Conservation (phyloP, 2,797 vertebrate species). For the Paramormyrops hopkinsi region DNA sequence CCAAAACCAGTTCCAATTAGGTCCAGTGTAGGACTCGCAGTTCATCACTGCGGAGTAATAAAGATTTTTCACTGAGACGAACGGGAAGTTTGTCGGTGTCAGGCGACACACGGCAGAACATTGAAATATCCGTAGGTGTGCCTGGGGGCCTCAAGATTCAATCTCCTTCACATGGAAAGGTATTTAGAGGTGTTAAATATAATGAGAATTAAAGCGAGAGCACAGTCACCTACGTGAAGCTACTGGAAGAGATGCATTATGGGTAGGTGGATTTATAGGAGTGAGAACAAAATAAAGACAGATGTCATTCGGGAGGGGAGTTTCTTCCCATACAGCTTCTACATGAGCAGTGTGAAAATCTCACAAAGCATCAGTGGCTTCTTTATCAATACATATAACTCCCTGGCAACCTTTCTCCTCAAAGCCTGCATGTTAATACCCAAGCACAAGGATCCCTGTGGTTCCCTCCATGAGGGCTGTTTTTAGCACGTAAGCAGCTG, state of each 20-base stretch:
- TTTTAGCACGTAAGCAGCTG: conserved; percentile 28
- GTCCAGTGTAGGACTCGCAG: conserved; percentile 61
- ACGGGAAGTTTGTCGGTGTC: conserved; percentile 64
- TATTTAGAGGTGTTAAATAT: conserved; percentile 25
- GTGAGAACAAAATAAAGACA: not conserved
- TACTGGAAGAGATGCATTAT: not conserved
- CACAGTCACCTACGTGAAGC: not conserved
- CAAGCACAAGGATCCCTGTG: not conserved
- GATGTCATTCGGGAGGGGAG: not conserved
- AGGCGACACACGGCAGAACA: conserved; percentile 73
- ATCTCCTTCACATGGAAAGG: conserved; percentile 68
- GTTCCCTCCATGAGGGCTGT: not conserved
- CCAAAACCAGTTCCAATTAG: conserved; percentile 50
- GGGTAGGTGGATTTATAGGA: not conserved
- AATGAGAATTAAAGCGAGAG: conserved; percentile 21
- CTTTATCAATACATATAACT: not conserved
- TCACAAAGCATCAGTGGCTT: not conserved
- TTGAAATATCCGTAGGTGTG: conserved; percentile 72
- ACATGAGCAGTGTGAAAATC: not conserved
- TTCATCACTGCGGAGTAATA: conserved; percentile 70
- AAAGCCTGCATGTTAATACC: not conserved
- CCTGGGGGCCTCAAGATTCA: conserved; percentile 74
- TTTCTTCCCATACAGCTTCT: not conserved
- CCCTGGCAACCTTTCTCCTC: not conserved
- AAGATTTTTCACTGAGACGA: conserved; percentile 75